Conservation (phyloP, 2,797 vertebrate genomes). For the Ficedula albicollis region DNA sequence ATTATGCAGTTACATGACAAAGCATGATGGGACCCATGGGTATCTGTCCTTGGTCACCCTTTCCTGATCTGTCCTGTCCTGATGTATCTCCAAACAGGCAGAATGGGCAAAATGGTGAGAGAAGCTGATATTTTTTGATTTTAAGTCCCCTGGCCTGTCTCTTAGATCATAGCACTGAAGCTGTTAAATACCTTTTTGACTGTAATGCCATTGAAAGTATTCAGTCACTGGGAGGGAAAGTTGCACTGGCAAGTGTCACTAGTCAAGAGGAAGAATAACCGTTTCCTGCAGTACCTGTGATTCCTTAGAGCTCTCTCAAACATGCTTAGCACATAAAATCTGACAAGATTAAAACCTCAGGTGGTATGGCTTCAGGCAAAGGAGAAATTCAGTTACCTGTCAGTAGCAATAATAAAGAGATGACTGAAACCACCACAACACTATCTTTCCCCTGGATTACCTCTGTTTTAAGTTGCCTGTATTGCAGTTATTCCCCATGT, state of each 20-base stretch:
- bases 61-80: background rate
- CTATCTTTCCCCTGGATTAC: background rate
- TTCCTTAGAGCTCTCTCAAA: slow-evolving; percentile 64
- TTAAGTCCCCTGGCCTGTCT: background rate
- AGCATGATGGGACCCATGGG: too few species aligned
- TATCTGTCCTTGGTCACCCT: background rate
- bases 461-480: background rate
- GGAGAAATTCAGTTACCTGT: slow-evolving; percentile 64
- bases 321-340: slow-evolving; percentile 56
- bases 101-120: background rate
- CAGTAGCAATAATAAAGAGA: slow-evolving; percentile 57
- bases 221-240: background rate
- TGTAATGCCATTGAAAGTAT: background rate
- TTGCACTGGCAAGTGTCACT: background rate
- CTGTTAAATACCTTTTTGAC: background rate
- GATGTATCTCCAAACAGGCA: background rate
- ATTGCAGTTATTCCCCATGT: background rate
- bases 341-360: slow-evolving; percentile 63
- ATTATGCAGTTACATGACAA: background rate
- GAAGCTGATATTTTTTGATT: background rate
- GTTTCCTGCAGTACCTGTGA: slow-evolving; percentile 52
- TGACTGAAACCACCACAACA: slow-evolving; percentile 30
- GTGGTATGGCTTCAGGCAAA: slow-evolving; percentile 62
- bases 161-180: background rate
- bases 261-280: slow-evolving; percentile 54